Evolutionary conservation across 2,113 vertebrate genomes (phyloP).

Genomic region (Cyanistes caeruleus): DNA sequence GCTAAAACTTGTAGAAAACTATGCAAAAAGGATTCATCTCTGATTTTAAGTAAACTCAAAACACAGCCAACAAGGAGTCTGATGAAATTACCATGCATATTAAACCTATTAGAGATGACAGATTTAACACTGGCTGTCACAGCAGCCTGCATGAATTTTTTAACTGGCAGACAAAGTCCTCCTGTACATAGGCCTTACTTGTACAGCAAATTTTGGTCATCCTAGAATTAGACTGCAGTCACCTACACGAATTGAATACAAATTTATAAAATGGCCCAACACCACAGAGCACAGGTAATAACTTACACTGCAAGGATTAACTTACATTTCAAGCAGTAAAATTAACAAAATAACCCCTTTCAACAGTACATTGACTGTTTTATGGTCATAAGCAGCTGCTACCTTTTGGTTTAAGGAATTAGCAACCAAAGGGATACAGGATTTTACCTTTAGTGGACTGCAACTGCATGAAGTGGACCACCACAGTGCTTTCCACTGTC

Average conservation of each 20-base stretch:
- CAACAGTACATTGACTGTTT: background rate
- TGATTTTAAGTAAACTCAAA: background rate
- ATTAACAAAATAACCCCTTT: background rate
- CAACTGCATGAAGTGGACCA: background rate
- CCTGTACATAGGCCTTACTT: background rate
- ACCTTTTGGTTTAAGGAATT: background rate
- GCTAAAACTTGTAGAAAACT: background rate
- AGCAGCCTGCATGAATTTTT: background rate
- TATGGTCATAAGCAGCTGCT: background rate
- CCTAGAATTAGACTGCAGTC: background rate
- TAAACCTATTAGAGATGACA: background rate
- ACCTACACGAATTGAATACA: background rate
- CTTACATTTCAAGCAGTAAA: background rate
- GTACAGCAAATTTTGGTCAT: background rate
- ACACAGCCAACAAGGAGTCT: background rate
- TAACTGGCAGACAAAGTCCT: background rate
- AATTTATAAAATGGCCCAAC: background rate
- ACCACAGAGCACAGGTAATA: background rate
- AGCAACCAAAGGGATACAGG: accelerated
- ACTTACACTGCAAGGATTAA: background rate
- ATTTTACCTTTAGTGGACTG: background rate
- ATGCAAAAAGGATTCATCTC: background rate
- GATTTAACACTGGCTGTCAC: background rate
- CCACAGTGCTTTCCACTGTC: background rate
- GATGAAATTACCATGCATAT: background rate